phyloP scores from a whole-genome alignment of 2,113 vertebrate species.

The Phainopepla nitens region DNA sequence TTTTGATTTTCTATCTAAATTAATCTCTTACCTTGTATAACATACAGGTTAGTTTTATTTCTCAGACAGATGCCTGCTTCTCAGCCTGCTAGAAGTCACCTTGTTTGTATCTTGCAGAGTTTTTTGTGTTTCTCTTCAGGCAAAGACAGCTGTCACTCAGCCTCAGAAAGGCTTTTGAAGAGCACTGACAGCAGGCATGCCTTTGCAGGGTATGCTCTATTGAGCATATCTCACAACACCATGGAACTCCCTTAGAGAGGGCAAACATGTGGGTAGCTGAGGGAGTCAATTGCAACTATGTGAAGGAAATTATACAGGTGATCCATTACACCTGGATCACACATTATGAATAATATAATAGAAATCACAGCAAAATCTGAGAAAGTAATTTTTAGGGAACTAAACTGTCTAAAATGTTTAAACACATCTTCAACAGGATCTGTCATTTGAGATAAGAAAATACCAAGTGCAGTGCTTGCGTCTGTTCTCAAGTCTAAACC shows the following conservation, averaged over 20 bases:
- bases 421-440: background rate
- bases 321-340: background rate
- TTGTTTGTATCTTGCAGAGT: background rate
- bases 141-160: background rate
- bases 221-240: background rate
- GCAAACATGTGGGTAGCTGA: background rate
- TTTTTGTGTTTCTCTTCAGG: background rate
- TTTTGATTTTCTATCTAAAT: background rate
- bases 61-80: background rate
- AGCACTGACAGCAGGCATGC: background rate
- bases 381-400: background rate
- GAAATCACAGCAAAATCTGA: background rate
- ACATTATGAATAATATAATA: background rate
- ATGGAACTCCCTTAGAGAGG: background rate
- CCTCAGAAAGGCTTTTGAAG: background rate
- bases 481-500: background rate
- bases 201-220: background rate
- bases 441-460: background rate
- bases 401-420: background rate
- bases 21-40: background rate
- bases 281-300: background rate
- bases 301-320: background rate
- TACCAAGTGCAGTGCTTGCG: fast-evolving
- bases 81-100: background rate
- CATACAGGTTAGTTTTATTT: background rate